Evolutionary conservation across 2,888 invertebrate species (phyloP), one percentile per base, ranked within the genome.

Genomic region (Drosophila melanosoma): DNA sequence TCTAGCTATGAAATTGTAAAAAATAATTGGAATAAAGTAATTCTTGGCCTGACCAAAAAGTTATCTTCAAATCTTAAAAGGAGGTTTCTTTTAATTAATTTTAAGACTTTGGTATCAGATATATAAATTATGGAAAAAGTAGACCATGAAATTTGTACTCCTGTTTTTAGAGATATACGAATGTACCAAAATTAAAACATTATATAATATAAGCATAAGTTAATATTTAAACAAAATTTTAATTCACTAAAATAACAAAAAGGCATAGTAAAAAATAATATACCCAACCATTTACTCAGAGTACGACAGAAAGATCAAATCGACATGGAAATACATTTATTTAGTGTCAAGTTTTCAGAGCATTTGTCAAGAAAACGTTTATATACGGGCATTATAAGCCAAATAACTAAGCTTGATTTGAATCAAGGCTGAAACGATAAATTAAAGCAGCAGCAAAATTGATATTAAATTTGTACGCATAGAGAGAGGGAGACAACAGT

Each of bases 321-420:
- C 2, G 3, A 15, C 23, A 15, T 45, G 15, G 15, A 67, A 60
- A 69, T 53, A 53, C 59, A 53, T 58, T 70, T 70, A 68, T 83
- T 82, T 73, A 73, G 77, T 76, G 63, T 45, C 67, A 67, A 56
- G 80, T 74, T 71, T 70, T 35, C 38, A 71, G 68, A 82, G 69
- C 72, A 74, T 76, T 87, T 87, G 74, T 75, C 74, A 75, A 69
- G 72, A 63, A 62, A 57, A 32, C 62, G 35, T 45, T 66, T 49
- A 51, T 49, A 66, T 77, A 57, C 51, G 54, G 48, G 48, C 65
- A 59, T 72, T 73, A 65, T 58, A 59, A 48, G 56, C 17, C 58
- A 82, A 83, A 81, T 83, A 81, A 62, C 70, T 40, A 45, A 57
- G 62, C 33, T 33, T 29, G 63, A 69, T 73, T 61, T 54, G 63